phyloP scores from a whole-genome alignment of 2,113 vertebrate genomes.

The Sphaerodactylus townsendi region DNA sequence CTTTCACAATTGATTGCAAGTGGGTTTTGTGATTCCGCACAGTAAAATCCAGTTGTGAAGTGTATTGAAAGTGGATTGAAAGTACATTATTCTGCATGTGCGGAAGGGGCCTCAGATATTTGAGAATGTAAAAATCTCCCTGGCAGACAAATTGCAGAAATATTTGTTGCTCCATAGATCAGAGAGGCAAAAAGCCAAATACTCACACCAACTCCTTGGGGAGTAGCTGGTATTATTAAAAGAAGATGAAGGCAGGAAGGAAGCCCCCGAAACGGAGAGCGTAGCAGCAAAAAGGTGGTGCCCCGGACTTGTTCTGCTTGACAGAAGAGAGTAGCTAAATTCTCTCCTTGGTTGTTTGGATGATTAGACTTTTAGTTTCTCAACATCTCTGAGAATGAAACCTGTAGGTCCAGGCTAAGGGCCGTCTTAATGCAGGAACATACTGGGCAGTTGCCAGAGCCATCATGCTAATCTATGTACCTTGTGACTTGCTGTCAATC shows the following conservation, averaged over 20 bases:
- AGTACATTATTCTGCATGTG: no score
- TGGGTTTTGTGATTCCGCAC: no score
- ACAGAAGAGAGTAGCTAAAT: slow-evolving; percentile 49
- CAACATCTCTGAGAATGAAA: background rate
- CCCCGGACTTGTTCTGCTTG: slow-evolving; percentile 50
- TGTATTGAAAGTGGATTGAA: no score
- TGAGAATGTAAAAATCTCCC: background rate
- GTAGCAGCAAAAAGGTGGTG: slow-evolving; percentile 37
- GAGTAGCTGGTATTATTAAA: background rate
- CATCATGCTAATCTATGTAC: no score
- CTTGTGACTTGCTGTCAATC: no score
- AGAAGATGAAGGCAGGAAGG: slow-evolving; percentile 33
- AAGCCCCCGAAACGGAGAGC: slow-evolving; percentile 26
- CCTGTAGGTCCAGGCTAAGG: rapidly evolving
- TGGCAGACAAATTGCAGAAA: background rate
- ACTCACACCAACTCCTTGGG: background rate
- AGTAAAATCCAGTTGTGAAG: no score
- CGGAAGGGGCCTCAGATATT: no score
- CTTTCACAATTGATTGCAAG: no score
- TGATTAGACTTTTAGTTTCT: slow-evolving; percentile 48
- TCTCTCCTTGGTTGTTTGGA: slow-evolving; percentile 9
- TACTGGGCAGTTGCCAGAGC: no score
- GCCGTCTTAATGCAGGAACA: no score
- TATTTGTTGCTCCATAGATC: background rate
- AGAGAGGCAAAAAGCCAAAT: background rate